Conservation (phyloP, 2,113 vertebrate species). For the Psittacara wagleri region DNA sequence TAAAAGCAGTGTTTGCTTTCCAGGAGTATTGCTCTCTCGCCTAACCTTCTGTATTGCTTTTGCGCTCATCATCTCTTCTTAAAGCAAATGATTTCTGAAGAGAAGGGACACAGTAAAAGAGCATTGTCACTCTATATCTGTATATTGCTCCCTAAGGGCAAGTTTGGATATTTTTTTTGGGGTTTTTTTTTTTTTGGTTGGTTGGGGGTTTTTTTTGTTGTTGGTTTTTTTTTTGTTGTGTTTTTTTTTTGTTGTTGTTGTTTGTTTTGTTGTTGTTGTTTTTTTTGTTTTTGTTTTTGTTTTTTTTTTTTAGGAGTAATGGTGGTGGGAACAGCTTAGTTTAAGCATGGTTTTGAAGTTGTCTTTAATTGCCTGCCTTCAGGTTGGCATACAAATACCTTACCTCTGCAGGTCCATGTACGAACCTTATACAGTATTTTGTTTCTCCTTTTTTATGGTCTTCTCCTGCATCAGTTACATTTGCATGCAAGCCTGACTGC, state of each 20-base stretch:
- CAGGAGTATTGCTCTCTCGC: background rate
- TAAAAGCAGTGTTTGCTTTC: background rate
- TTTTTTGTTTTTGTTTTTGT: too few relatives aligned
- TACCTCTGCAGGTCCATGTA: background rate
- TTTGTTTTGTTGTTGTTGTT: too few relatives aligned
- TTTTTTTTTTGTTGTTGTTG: too few relatives aligned
- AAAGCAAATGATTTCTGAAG: background rate
- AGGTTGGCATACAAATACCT: fast-evolving
- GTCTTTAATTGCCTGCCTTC: background rate
- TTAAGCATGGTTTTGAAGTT: background rate
- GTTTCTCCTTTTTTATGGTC: background rate
- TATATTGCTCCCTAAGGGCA: background rate
- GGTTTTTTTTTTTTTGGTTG: too few relatives aligned
- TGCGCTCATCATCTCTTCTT: background rate
- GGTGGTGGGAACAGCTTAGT: background rate
- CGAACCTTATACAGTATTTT: background rate
- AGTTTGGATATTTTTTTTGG: background rate
- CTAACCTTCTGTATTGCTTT: background rate
- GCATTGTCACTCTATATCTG: fast-evolving
- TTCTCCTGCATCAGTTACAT: fast-evolving
- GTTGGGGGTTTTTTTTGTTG: too few relatives aligned
- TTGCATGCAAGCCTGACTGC: fast-evolving
- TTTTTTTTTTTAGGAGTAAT: too few relatives aligned
- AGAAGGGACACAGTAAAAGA: background rate
- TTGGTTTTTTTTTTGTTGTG: too few relatives aligned